A percentile compares a stretch with the other conserved stretches of the same genome.
Conservation (phyloP, 2,888 invertebrate genomes). For the Cerastis leucographa region DNA sequence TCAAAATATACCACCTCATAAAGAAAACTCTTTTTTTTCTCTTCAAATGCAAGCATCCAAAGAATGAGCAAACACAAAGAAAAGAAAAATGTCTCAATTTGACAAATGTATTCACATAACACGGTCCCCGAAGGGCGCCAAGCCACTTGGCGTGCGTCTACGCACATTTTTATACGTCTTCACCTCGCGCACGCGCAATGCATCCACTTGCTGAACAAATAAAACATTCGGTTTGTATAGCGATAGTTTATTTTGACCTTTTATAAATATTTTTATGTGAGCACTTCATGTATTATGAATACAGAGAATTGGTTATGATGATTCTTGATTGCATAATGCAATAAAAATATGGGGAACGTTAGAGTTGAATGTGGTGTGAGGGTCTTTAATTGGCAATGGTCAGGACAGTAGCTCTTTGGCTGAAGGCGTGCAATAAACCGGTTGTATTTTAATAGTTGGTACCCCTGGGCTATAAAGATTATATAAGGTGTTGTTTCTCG, state of each 20-base stretch:
- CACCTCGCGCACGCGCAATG: constrained; percentile 66
- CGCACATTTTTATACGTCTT: constrained; percentile 80
- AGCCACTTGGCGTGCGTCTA: constrained; percentile 76
- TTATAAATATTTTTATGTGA: constrained; percentile 54
- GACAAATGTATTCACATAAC: constrained; percentile 81
- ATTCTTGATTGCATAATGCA: constrained; percentile 26
- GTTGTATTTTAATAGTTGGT: background rate
- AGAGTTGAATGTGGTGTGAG: background rate
- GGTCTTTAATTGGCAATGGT: constrained; percentile 8
- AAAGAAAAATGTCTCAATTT: constrained; percentile 70
- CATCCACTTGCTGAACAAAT: constrained; percentile 60
- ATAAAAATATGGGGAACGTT: constrained; percentile 31
- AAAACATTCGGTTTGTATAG: constrained; percentile 54
- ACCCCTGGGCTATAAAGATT: background rate
- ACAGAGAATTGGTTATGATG: constrained; percentile 33
- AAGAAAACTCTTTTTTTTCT: constrained; percentile 38
- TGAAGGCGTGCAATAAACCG: background rate
- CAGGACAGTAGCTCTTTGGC: background rate
- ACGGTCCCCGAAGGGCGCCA: constrained; percentile 76
- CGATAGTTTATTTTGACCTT: constrained; percentile 56
- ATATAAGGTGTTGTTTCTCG: too few species aligned
- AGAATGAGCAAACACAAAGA: constrained; percentile 46
- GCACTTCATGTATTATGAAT: constrained; percentile 44
- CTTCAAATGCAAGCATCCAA: constrained; percentile 39
- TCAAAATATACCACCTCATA: constrained; percentile 26